Evolutionary conservation across 2,797 vertebrate genomes (phyloP).

Genomic region (Toxotes lorentzi): DNA sequence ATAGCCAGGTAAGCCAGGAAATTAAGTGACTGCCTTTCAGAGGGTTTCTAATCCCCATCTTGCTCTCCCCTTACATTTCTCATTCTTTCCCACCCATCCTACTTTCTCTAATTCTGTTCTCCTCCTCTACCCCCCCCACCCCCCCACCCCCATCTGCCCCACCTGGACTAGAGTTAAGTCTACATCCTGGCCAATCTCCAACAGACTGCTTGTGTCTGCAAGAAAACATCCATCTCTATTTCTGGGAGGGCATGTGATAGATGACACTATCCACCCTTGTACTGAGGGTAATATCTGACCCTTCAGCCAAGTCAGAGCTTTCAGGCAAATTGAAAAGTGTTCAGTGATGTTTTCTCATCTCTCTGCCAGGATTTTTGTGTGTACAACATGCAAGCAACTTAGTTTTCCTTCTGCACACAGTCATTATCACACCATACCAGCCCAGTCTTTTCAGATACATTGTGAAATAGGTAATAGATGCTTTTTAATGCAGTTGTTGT

Average conservation of each 20-base stretch:
- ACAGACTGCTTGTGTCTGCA: constrained; percentile 67
- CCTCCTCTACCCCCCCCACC: constrained; percentile 26
- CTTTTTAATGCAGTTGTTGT: neutral
- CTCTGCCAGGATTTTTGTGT: constrained; percentile 21
- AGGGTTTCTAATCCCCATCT: constrained; percentile 72
- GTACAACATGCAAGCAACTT: neutral
- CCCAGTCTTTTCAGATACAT: neutral
- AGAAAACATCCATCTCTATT: constrained; percentile 57
- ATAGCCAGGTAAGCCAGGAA: constrained; percentile 87
- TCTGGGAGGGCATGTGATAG: constrained; percentile 49
- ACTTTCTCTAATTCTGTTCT: constrained; percentile 39
- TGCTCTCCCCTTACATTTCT: constrained; percentile 72
- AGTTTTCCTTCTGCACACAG: neutral
- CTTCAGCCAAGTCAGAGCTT: constrained; percentile 40
- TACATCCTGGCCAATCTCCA: constrained; percentile 33
- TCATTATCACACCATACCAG: neutral
- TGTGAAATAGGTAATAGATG: neutral
- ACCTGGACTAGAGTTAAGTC: constrained; percentile 53
- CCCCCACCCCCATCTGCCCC: constrained; percentile 19
- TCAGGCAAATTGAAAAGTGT: constrained; percentile 54
- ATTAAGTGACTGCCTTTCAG: constrained; percentile 79
- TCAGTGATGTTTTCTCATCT: constrained; percentile 28
- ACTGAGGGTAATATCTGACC: constrained; percentile 52
- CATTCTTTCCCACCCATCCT: constrained; percentile 64
- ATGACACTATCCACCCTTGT: constrained; percentile 35